These are phyloP conservation scores for Cheilosia scutellata DNA, from an alignment of 2,888 invertebrate species.

Conservation along the genomic window DNA sequence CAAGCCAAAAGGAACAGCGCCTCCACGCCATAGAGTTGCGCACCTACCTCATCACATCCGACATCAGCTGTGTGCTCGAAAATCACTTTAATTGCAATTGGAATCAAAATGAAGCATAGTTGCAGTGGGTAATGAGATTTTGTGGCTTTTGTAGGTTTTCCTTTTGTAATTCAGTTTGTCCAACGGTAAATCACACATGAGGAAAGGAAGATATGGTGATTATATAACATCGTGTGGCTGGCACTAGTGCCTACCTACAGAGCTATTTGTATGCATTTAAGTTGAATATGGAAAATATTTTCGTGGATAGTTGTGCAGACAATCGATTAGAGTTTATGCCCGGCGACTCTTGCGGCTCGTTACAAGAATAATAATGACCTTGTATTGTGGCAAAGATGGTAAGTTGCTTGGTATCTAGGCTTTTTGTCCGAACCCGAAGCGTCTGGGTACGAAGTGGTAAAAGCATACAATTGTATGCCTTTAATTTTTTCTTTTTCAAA, in stretches of 20 bases:
- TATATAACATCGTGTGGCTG: conserved; percentile 30
- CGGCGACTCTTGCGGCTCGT: background rate
- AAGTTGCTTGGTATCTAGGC: background rate
- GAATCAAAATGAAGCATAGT: conserved; percentile 46
- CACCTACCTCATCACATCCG: conserved; percentile 38
- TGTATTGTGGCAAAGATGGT: background rate
- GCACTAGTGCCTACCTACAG: background rate
- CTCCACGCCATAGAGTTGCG: conserved; percentile 38
- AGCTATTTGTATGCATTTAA: background rate
- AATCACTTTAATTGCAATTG: conserved; percentile 60
- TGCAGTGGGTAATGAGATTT: conserved; percentile 40
- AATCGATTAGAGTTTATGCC: background rate
- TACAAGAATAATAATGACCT: background rate
- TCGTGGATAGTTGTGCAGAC: background rate
- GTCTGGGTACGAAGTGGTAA: too few relatives aligned
- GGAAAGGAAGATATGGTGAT: conserved; percentile 46
- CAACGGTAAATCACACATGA: conserved; percentile 46
- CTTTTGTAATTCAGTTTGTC: conserved; percentile 49
- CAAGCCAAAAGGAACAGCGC: conserved; percentile 19
- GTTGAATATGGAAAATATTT: conserved; percentile 1
- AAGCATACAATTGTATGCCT: too few relatives aligned
- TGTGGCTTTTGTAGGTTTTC: conserved; percentile 53
- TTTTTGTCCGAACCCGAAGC: too few relatives aligned
- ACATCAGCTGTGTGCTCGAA: conserved; percentile 55
- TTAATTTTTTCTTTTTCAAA: too few relatives aligned